phyloP scores from a whole-genome alignment of 53 echinoderm and acorn worm genomes.

The Crossaster papposus region DNA sequence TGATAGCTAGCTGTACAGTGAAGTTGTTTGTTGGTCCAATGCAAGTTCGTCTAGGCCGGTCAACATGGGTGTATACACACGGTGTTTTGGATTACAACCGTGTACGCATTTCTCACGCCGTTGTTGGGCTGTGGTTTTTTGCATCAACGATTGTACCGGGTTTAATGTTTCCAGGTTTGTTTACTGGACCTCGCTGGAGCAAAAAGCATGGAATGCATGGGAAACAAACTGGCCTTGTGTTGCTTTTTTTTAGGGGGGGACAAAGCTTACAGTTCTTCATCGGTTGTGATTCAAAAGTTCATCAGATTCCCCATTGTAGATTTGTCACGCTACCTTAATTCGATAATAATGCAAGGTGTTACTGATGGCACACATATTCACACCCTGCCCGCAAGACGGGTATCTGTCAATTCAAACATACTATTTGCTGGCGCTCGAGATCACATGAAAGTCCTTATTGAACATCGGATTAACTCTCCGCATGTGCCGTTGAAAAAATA shows the following conservation, averaged over 20 bases:
- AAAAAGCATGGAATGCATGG: constrained; percentile 18
- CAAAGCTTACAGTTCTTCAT: not conserved
- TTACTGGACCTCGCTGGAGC: constrained; percentile 19
- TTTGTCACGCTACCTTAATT: not conserved
- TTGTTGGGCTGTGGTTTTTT: not conserved
- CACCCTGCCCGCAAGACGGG: too few species aligned
- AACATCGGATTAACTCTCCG: not conserved
- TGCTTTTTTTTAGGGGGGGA: too few species aligned
- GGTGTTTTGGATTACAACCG: constrained; percentile 48
- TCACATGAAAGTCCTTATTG: not conserved
- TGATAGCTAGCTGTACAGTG: too few species aligned
- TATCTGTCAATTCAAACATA: too few species aligned
- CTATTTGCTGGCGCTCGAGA: too few species aligned
- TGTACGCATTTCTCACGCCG: constrained; percentile 39
- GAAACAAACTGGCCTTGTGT: constrained; percentile 38
- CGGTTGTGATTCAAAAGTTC: not conserved
- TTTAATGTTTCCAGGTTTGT: constrained; percentile 35
- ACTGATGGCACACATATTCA: too few species aligned
- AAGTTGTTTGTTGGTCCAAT: constrained; percentile 13
- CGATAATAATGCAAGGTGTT: too few species aligned
- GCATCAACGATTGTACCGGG: not conserved
- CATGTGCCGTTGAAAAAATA: too few species aligned
- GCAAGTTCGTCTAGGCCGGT: constrained; percentile 13
- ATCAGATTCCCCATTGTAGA: not conserved
- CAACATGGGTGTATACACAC: constrained; percentile 12